Conservation (phyloP, 2,888 invertebrate species). For the Autographa gamma region DNA sequence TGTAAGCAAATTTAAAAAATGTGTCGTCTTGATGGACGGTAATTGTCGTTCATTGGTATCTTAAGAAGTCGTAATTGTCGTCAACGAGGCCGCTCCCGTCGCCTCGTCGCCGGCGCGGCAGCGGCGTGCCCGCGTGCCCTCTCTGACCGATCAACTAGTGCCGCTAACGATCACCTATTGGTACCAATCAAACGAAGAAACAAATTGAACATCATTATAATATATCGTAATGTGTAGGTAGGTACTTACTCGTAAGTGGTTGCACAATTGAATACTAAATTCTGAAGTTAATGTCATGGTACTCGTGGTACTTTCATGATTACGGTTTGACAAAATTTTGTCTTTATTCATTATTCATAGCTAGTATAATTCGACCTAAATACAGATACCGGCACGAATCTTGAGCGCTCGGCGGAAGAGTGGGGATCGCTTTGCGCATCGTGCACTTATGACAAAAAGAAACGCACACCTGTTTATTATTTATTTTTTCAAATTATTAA, state of each 20-base stretch:
- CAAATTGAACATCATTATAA: conserved; percentile 34
- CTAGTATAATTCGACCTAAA: too few species aligned
- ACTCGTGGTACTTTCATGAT: too few species aligned
- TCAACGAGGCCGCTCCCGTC: conserved; percentile 40
- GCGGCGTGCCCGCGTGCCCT: conserved; percentile 33
- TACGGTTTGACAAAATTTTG: too few species aligned
- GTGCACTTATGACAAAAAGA: too few species aligned
- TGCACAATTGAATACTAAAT: conserved; percentile 23
- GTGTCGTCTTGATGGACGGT: conserved; percentile 38
- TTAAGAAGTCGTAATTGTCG: conserved; percentile 67
- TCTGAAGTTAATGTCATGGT: neutral
- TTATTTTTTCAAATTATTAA: too few species aligned
- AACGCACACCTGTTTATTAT: too few species aligned
- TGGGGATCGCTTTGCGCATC: too few species aligned
- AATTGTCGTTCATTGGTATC: conserved; percentile 70
- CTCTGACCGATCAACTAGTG: conserved; percentile 44
- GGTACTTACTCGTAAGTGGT: conserved; percentile 11
- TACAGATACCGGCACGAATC: too few species aligned
- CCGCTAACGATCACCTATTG: conserved; percentile 53
- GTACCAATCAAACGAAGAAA: conserved; percentile 57
- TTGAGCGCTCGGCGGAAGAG: too few species aligned
- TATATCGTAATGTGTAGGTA: neutral
- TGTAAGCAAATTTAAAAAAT: conserved; percentile 11
- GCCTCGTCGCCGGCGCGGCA: conserved; percentile 18
- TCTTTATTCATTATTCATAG: too few species aligned